Percentiles rank a stretch among this genome's conserved stretches.
These are phyloP conservation scores for Neotragus moschatus DNA, from an alignment of 2,113 vertebrate species.

Conservation along the genomic window DNA sequence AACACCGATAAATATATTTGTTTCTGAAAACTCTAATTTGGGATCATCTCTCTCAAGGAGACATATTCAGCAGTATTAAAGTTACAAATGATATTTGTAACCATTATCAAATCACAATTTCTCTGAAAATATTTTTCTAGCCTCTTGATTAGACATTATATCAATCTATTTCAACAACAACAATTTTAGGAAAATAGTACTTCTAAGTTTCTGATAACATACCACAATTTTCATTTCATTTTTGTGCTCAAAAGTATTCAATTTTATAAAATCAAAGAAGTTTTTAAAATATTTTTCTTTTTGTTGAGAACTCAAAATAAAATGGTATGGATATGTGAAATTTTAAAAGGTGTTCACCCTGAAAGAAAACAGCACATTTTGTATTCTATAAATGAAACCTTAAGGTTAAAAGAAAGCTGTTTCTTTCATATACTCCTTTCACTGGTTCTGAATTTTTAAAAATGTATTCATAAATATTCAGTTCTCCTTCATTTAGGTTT, in stretches of 20 bases:
- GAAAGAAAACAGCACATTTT: slow-evolving; percentile 27
- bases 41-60: background rate
- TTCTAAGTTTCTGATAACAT: background rate
- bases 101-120: background rate
- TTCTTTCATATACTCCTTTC: background rate
- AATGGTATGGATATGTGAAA: background rate
- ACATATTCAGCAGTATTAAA: background rate
- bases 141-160: background rate
- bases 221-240: background rate
- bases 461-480: background rate
- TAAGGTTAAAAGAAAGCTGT: background rate
- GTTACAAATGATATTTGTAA: background rate
- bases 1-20: background rate
- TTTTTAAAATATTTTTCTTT: background rate
- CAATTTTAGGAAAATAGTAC: background rate
- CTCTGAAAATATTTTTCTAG: background rate
- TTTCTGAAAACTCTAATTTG: background rate
- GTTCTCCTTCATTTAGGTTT: background rate
- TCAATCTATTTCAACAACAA: background rate
- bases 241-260: background rate
- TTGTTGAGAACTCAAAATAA: background rate
- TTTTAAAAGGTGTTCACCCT: background rate
- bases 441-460: background rate
- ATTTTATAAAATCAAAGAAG: background rate
- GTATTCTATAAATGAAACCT: background rate